These are phyloP conservation scores for Folsomia candida DNA, from an alignment of 2,888 invertebrate species.

Conservation along the genomic window DNA sequence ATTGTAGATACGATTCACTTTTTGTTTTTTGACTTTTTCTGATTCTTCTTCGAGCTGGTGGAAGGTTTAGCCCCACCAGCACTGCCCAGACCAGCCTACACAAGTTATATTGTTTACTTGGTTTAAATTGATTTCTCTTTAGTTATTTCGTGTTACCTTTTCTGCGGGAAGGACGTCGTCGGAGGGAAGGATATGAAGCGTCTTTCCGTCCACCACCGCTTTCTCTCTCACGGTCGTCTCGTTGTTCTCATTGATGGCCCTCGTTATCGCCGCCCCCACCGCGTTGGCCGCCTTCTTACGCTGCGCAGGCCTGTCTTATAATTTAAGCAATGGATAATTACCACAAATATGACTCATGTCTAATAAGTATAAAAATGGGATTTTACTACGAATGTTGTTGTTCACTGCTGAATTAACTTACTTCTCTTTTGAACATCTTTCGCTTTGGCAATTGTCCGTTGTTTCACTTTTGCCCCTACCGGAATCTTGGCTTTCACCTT, in stretches of 20 bases:
- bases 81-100: neutral
- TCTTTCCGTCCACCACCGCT: constrained; percentile 27
- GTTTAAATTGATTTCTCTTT: no score
- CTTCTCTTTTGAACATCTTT: constrained; percentile 34
- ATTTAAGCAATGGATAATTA: neutral
- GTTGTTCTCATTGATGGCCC: constrained; percentile 30
- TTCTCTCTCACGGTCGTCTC: constrained; percentile 26
- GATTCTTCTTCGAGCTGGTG: neutral
- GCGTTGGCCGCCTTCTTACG: constrained; percentile 21
- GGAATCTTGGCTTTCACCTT: constrained; percentile 34
- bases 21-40: neutral
- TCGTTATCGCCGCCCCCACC: constrained; percentile 30
- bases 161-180: constrained; percentile 21
- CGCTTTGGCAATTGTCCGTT: constrained; percentile 26
- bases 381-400: neutral
- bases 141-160: no score
- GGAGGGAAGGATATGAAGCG: constrained; percentile 23
- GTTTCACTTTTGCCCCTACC: constrained; percentile 25
- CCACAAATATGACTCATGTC: constrained; percentile 12
- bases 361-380: neutral
- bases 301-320: constrained; percentile 27
- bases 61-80: neutral
- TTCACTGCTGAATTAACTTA: constrained; percentile 11
- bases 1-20: neutral
- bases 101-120: no score